Conservation (phyloP, 1,140 invertebrate genomes). For the Formica selysi region DNA sequence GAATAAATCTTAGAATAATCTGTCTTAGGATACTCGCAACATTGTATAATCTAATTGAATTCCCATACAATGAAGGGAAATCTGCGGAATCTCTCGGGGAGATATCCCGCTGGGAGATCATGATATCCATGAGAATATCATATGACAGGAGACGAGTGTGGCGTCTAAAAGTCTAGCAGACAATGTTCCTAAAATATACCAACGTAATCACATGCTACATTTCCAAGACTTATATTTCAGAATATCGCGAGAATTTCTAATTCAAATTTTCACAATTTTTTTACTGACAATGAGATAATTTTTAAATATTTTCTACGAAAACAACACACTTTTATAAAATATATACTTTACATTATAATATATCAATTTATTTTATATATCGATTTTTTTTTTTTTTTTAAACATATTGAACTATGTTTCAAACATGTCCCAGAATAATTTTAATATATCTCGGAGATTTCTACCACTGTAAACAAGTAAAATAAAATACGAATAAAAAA, state of each 20-base stretch:
- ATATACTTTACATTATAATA: too few relatives aligned
- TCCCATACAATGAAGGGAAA: not conserved
- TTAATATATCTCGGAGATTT: too few relatives aligned
- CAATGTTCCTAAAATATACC: not conserved
- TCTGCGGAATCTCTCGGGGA: not conserved
- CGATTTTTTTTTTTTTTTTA: too few relatives aligned
- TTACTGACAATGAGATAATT: not conserved
- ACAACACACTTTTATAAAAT: too few relatives aligned
- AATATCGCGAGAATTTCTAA: not conserved
- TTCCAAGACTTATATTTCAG: not conserved
- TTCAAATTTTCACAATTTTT: not conserved
- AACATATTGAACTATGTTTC: too few relatives aligned
- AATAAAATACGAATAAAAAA: too few relatives aligned
- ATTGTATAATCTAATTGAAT: not conserved
- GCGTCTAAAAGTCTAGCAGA: too few relatives aligned
- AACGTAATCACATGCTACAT: not conserved
- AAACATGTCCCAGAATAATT: too few relatives aligned
- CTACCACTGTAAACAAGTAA: too few relatives aligned
- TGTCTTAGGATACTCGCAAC: not conserved
- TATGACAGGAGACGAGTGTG: not conserved
- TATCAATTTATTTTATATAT: too few relatives aligned
- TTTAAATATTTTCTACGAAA: too few relatives aligned
- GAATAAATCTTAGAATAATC: not conserved
- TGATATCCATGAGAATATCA: not conserved
- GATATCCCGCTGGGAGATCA: conserved; percentile 21